A percentile compares a stretch with the other conserved stretches of the same genome.
These are phyloP conservation scores for Numenius phaeopus DNA, from an alignment of 2,797 vertebrate species.

Conservation along the genomic window DNA sequence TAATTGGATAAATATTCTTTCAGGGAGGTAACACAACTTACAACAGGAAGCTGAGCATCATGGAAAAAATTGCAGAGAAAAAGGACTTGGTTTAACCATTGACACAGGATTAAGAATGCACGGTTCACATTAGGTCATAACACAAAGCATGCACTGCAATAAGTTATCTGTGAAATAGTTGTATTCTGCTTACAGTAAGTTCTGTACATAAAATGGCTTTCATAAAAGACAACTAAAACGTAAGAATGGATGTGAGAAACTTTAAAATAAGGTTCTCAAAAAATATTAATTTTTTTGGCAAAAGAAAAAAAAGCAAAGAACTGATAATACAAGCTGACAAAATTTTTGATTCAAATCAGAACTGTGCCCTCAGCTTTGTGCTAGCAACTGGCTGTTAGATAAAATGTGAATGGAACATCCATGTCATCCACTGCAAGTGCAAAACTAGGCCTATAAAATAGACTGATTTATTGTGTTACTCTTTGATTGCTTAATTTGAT, in stretches of 20 bases:
- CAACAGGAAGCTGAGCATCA: background rate
- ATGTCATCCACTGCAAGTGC: background rate
- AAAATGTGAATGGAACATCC: background rate
- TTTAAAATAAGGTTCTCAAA: background rate
- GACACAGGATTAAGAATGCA: background rate
- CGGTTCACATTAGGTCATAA: background rate
- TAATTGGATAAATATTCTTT: background rate
- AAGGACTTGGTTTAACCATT: background rate
- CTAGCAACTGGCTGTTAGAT: background rate
- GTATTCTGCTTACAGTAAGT: background rate
- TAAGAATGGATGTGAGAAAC: background rate
- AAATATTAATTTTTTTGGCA: rapidly evolving
- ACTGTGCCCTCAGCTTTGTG: background rate
- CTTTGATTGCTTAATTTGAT: background rate
- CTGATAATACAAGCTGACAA: background rate
- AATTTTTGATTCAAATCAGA: background rate
- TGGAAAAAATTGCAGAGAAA: background rate
- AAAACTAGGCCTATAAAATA: background rate
- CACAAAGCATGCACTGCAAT: background rate
- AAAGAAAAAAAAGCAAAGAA: background rate
- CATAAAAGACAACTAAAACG: background rate
- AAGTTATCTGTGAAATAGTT: background rate
- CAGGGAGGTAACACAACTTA: background rate
- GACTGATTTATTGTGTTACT: background rate
- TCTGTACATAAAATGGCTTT: background rate